A percentile compares a stretch with the other conserved stretches of the same genome.
Conservation (phyloP, 92 coral and sea anemone genomes). For the Isaurus tuberculatus region DNA sequence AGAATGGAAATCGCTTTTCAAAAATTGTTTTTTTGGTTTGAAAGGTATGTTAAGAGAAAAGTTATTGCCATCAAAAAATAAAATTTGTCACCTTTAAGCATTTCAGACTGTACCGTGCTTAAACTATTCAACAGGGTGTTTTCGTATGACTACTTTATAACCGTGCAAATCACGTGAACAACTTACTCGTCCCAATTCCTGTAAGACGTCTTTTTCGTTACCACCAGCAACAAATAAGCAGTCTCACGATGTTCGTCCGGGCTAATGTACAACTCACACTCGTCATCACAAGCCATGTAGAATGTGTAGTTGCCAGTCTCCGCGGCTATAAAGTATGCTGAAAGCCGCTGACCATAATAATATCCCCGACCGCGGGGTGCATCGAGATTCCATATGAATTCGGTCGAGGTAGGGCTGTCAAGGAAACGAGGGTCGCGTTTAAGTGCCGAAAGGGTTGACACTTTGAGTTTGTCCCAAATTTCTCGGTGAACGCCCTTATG, state of each 20-base stretch:
- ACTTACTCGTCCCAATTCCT: conserved; percentile 67
- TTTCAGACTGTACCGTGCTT: too few species aligned
- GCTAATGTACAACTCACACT: conserved; percentile 63
- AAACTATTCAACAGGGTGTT: too few species aligned
- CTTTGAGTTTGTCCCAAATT: conserved; percentile 45
- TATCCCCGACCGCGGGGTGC: conserved; percentile 52
- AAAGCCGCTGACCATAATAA: conserved; percentile 58
- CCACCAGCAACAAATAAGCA: conserved; percentile 13
- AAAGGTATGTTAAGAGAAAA: too few species aligned
- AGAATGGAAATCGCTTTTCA: too few species aligned
- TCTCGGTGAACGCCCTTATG: conserved; percentile 64
- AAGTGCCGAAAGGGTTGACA: conserved; percentile 13
- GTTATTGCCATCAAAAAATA: too few species aligned
- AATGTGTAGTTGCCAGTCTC: conserved; percentile 69
- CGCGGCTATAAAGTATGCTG: conserved; percentile 61
- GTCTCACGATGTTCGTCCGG: conserved; percentile 40
- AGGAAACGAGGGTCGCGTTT: conserved; percentile 53
- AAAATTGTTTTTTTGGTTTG: too few species aligned
- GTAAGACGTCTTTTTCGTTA: conserved; percentile 50
- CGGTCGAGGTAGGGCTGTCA: conserved; percentile 39
- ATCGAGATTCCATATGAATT: conserved; percentile 57
- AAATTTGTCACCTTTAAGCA: too few species aligned
- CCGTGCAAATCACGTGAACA: not conserved
- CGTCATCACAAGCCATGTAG: conserved; percentile 68
- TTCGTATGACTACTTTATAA: too few species aligned